phyloP scores from a whole-genome alignment of 2,888 invertebrate genomes.

The Drosophila recens region DNA sequence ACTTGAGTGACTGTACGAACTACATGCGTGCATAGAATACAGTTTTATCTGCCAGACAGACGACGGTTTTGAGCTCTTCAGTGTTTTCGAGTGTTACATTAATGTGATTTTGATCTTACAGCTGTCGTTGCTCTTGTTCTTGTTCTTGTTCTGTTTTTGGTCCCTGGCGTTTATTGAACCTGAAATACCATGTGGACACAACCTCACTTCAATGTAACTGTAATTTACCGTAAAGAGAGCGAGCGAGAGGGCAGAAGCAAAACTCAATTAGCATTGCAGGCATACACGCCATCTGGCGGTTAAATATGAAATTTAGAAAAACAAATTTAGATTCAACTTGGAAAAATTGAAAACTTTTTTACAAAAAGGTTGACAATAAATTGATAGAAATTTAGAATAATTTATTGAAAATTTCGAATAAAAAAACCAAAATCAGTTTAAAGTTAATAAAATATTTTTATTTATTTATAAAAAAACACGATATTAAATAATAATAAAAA shows the following conservation, averaged over 20 bases:
- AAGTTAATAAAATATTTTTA: background rate
- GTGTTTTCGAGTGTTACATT: constrained; percentile 17
- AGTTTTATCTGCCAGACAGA: constrained; percentile 3
- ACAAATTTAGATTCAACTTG: too few relatives aligned
- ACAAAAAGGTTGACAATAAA: too few relatives aligned
- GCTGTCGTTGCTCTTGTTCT: background rate
- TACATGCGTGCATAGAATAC: constrained; percentile 4
- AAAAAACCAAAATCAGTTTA: background rate
- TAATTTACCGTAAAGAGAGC: background rate
- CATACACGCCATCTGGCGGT: constrained; percentile 36
- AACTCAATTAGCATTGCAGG: background rate
- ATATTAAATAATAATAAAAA: background rate
- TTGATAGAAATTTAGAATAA: too few relatives aligned
- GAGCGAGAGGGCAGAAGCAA: background rate
- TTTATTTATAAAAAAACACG: background rate
- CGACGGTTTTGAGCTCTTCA: constrained; percentile 1
- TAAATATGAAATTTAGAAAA: background rate
- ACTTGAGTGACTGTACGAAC: background rate
- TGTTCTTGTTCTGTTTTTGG: background rate
- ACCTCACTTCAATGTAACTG: background rate
- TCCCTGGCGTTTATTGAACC: constrained; percentile 28
- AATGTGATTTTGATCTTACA: constrained; percentile 2
- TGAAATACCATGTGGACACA: background rate
- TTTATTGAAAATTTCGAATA: background rate
- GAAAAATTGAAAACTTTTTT: too few relatives aligned